Evolutionary conservation across 2,888 invertebrate genomes (phyloP), one percentile per base, ranked within the genome.

Genomic region (Xestia ashworthii): DNA sequence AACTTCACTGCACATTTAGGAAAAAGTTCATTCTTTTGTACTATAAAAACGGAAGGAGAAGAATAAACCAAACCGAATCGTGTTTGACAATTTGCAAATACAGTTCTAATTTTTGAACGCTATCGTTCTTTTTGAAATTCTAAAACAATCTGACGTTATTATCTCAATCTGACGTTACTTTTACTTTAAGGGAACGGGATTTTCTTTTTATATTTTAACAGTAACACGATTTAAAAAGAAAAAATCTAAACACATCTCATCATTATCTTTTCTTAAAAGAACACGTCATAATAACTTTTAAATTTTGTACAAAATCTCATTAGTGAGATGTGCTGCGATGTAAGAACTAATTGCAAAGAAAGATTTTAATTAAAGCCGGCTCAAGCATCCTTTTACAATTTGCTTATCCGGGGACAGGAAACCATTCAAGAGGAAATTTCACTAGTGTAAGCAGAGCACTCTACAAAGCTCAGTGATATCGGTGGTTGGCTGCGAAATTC

Each of bases 61-160:
- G 32, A 32, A 32, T 32, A 32, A 32, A 32, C 41, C 6, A 9
- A 6, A 41, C 41, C 32, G 41, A 41, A 55, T 79, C 44, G 50
- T 72, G 25, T 77, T n/a, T 72, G 72, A 72, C 48, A 76, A 60
- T 14, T 53, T 44, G 9, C 70, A 32, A 50, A 60, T 60, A 50
- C 32, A 71, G 22, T 67, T 66, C 9, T 19, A 38, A 71, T 32
- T 32, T 32, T 32, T 32, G 32, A 32, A 32, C 32, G 32, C 1
- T 32, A 2, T 32, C 32, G 32, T 32, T 32, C 32, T 32, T 32
- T 32, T 32, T 32, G 32, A 32, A 3, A 32, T 32, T 32, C 32
- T 32, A 32, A 46, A 50, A n/a, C 5, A n/a, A 16, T 16, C 48
- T 41, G 48, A 74, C 22, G 16, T 60, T 46, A 44, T 58, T 60